Evolutionary conservation across 2,888 invertebrate genomes (phyloP).

Genomic region (Yponomeuta cagnagella): DNA sequence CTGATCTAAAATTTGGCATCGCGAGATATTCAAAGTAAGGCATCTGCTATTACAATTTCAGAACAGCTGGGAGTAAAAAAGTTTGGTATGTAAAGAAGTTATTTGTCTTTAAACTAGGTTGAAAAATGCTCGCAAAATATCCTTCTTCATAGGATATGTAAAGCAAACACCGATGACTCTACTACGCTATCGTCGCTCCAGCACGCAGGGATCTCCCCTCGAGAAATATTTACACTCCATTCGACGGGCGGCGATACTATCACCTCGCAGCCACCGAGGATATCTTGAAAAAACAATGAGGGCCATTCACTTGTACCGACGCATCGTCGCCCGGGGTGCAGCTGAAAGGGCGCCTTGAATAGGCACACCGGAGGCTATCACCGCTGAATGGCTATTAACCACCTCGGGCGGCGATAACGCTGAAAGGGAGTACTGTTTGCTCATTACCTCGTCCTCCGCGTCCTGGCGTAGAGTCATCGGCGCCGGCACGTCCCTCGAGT

Average conservation of each 20-base stretch:
- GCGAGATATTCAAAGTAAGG: too few species aligned
- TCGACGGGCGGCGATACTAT: constrained; percentile 45
- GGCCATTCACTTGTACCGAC: constrained; percentile 67
- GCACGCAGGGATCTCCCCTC: constrained; percentile 20
- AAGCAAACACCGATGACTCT: constrained; percentile 11
- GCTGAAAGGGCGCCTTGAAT: constrained; percentile 58
- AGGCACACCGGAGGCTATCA: constrained; percentile 59
- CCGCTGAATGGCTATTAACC: constrained; percentile 66
- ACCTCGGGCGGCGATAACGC: constrained; percentile 67
- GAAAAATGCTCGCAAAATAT: too few species aligned
- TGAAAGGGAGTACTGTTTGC: constrained; percentile 55
- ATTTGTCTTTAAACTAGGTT: neutral
- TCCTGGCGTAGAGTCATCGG: constrained; percentile 64
- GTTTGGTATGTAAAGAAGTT: neutral
- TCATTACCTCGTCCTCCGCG: constrained; percentile 59
- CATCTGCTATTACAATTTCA: too few species aligned
- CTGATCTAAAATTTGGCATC: too few species aligned
- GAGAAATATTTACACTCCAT: constrained; percentile 32
- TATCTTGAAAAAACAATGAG: constrained; percentile 63
- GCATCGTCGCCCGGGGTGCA: constrained; percentile 59
- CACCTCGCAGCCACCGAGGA: constrained; percentile 50
- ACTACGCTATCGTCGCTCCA: neutral
- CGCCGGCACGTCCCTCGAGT: constrained; percentile 53
- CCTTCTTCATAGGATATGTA: neutral
- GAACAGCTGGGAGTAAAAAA: too few species aligned